A percentile compares a stretch with the other conserved stretches of the same genome.
phyloP scores from a whole-genome alignment of 2,888 invertebrate genomes.

The Xestoiulus laeticollis region DNA sequence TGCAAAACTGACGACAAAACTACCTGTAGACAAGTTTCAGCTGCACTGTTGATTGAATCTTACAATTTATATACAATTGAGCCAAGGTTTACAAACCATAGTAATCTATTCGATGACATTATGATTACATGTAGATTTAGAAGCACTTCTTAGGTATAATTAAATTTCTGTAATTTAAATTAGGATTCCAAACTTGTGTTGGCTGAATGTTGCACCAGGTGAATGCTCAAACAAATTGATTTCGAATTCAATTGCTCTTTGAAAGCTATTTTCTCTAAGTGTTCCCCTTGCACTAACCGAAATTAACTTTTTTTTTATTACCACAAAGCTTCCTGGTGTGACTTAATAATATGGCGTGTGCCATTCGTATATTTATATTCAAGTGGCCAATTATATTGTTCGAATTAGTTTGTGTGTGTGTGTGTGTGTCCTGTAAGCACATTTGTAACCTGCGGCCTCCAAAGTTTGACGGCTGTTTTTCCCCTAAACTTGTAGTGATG shows the following conservation, averaged over 20 bases:
- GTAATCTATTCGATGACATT: no score
- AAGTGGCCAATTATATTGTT: neutral
- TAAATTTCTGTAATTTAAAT: no score
- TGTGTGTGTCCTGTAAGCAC: neutral
- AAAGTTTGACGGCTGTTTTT: neutral
- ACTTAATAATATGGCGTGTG: constrained; percentile 7
- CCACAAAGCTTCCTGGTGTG: neutral
- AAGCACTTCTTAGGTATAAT: no score
- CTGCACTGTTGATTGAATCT: no score
- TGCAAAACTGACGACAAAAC: no score
- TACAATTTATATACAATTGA: no score
- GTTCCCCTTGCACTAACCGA: no score
- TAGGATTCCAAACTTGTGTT: no score
- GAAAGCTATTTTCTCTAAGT: no score
- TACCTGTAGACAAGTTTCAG: no score
- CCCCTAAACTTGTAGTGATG: neutral
- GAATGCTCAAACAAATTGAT: neutral
- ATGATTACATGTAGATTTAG: no score
- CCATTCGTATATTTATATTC: neutral
- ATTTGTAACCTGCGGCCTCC: neutral
- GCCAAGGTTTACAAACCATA: no score
- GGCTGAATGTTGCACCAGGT: neutral
- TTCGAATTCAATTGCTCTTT: neutral
- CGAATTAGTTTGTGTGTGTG: neutral
- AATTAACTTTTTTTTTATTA: neutral